Conservation (phyloP, 2,888 invertebrate species). For the Rotaria socialis region DNA sequence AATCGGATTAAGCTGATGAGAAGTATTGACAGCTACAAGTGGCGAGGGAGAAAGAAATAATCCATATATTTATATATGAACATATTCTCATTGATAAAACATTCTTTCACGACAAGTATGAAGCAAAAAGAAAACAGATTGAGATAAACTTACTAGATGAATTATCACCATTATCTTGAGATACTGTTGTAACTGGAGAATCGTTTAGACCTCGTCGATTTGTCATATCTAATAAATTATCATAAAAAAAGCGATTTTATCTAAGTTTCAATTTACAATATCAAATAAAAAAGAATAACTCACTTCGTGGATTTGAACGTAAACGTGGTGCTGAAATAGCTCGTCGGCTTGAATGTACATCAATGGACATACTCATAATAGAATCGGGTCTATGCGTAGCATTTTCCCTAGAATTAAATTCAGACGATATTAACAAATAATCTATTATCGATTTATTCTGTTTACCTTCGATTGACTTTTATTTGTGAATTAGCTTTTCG, state of each 20-base stretch:
- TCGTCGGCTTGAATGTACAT: not conserved
- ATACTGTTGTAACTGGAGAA: not conserved
- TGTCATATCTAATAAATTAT: conserved; percentile 1
- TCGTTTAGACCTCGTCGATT: conserved; percentile 11
- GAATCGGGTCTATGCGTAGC: not conserved
- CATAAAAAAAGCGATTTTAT: not conserved
- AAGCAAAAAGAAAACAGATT: not conserved
- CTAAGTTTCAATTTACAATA: not conserved
- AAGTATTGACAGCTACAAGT: not conserved
- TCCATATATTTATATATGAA: not conserved
- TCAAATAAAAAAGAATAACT: not conserved
- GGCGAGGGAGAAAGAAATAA: not conserved
- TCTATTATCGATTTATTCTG: not conserved
- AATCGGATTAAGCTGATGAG: conserved; percentile 11
- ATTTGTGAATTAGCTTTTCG: not conserved
- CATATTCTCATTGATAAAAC: not conserved
- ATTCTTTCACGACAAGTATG: not conserved
- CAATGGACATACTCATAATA: conserved; percentile 12
- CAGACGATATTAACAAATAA: not conserved
- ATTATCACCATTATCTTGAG: not conserved
- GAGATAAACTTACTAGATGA: not conserved
- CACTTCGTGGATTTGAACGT: not conserved
- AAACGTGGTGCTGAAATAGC: conserved; percentile 22
- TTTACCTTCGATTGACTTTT: not conserved
- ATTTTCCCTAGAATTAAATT: not conserved